Evolutionary conservation across 2,113 vertebrate genomes (phyloP).

Genomic region (Rafetus swinhoei): DNA sequence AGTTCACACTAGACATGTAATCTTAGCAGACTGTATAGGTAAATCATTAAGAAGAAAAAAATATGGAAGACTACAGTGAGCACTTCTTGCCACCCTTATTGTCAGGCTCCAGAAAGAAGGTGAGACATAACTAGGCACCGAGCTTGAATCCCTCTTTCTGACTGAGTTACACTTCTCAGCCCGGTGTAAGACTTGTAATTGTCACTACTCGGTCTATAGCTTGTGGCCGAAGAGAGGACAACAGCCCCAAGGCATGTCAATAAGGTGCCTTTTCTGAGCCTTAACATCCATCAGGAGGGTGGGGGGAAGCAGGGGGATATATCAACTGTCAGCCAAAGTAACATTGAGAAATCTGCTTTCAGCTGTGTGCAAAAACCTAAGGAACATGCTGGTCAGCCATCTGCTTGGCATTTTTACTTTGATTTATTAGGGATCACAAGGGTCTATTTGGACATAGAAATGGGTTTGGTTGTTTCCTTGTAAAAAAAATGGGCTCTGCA

Average conservation of each 20-base stretch:
- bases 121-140: neutral
- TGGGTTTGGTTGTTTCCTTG: neutral
- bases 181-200: neutral
- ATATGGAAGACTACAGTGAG: neutral
- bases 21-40: neutral
- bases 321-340: neutral
- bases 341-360: neutral
- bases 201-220: neutral
- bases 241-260: neutral
- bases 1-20: neutral
- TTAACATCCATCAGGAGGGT: neutral
- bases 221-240: neutral
- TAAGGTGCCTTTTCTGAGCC: neutral
- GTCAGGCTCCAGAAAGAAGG: neutral
- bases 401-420: neutral
- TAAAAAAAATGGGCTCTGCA: conserved; percentile 2
- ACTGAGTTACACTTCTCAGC: rapidly evolving
- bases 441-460: neutral
- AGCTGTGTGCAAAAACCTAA: neutral
- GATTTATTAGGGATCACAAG: neutral
- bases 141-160: neutral
- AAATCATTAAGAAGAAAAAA: neutral
- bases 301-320: too few species aligned
- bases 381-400: neutral
- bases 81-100: neutral